A percentile compares a stretch with the other conserved stretches of the same genome.
phyloP scores from a whole-genome alignment of 1,140 invertebrate genomes.

The Ceratina calcarata region DNA sequence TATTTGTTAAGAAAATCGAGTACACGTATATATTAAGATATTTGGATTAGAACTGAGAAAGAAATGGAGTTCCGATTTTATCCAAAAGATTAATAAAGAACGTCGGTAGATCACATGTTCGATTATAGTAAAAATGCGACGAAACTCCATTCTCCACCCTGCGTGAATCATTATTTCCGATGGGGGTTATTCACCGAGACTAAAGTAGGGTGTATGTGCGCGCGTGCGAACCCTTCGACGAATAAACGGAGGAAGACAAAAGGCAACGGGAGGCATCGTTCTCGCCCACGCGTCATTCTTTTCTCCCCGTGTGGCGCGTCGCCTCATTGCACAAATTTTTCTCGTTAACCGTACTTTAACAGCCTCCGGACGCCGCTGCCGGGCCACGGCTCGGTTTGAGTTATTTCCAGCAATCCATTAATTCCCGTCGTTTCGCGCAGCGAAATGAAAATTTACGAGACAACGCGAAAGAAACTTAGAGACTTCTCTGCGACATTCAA shows the following conservation, averaged over 20 bases:
- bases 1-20: too few species aligned
- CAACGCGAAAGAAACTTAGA: neutral
- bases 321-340: slow-evolving; percentile 46
- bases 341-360: slow-evolving; percentile 45
- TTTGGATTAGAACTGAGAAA: too few species aligned
- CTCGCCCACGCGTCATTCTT: slow-evolving; percentile 23
- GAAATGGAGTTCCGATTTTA: too few species aligned
- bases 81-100: too few species aligned
- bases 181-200: slow-evolving; percentile 3
- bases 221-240: slow-evolving; percentile 2
- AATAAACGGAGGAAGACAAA: slow-evolving; percentile 20
- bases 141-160: neutral
- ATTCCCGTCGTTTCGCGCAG: neutral
- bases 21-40: too few species aligned
- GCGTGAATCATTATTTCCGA: slow-evolving; percentile 3
- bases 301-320: neutral
- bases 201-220: neutral
- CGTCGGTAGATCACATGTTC: neutral
- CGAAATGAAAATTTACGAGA: slow-evolving; percentile 14
- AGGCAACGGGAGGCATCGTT: neutral
- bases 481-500: neutral
- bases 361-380: neutral
- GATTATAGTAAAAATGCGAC: neutral
- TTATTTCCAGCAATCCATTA: slow-evolving; percentile 44
- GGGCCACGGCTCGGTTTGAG: slow-evolving; percentile 1